These are phyloP conservation scores for Casuarius casuarius DNA, from an alignment of 2,113 vertebrate genomes.

Conservation along the genomic window DNA sequence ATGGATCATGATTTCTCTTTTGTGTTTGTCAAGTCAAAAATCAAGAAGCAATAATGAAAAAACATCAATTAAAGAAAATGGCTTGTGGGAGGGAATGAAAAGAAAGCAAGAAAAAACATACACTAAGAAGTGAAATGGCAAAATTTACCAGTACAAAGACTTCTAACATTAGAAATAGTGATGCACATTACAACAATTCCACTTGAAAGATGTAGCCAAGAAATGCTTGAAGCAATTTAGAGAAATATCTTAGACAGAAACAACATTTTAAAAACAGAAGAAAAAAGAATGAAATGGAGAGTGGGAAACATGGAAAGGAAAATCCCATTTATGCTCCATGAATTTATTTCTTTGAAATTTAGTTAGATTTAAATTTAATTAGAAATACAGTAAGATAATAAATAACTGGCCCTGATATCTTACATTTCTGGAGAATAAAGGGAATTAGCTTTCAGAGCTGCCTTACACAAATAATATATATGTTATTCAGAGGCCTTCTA, in stretches of 20 bases:
- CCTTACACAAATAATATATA: no score
- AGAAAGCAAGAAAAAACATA: not conserved
- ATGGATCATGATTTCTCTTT: not conserved
- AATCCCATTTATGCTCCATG: no score
- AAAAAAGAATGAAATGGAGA: no score
- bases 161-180: not conserved
- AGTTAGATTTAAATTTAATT: no score
- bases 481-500: no score
- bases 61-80: not conserved
- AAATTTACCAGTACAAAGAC: not conserved
- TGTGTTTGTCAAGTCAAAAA: not conserved
- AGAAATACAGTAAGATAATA: not conserved
- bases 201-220: no score
- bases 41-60: not conserved
- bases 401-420: not conserved
- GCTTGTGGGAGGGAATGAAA: not conserved
- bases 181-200: no score
- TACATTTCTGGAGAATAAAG: not conserved
- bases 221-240: no score
- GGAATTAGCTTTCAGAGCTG: not conserved
- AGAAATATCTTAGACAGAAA: no score
- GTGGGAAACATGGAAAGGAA: no score
- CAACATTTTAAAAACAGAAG: no score
- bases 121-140: not conserved
- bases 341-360: no score